Evolutionary conservation across 1,140 invertebrate genomes (phyloP), one percentile per base, ranked within the genome.

Genomic region (Hestina assimilis): DNA sequence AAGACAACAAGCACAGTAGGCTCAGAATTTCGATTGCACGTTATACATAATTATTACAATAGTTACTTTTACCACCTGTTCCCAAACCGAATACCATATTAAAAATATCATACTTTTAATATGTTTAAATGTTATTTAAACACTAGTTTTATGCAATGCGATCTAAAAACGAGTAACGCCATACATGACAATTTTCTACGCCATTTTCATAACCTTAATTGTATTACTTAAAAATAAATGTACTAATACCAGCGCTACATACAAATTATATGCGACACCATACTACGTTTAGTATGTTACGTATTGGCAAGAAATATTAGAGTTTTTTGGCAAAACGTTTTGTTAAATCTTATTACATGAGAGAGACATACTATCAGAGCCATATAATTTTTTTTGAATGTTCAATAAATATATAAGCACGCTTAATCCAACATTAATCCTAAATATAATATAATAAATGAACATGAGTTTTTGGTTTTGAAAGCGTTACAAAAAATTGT

Each of bases 281-380:
- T 55, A 38, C 33, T 19, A 19, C 33, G 4, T 14, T 9, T 38
- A 8, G 33, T 38, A 24, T 47, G 41, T 40, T 31, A 59, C 21
- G 38, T 40, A 64, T 42, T 64, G 62, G 62, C 62, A 64, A 64
- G 62, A 64, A 26, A 54, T 52, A 50, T 50, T 28, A 31, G 51
- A 21, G n/a, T 53, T 53, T 24, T 59, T 59, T 59, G 57, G 57
- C 50, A 59, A 54, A 47, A 26, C 29, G 20, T 28, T 31, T 45
- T 33, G 6, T 47, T 47, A n/a, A 21, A 47, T 21, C n/a, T 33
- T 12, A 2, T 12, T 9, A 12, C 11, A 21, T 31, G 19, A 15
- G 1, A 17, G 1, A n/a, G 40, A 43, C n/a, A n/a, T n/a, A n/a
- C n/a, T n/a, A 14, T 26, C 40, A 53, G 51, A 53, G 51, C 40